Evolutionary conservation across 2,113 vertebrate genomes (phyloP).

Genomic region (Synodontis membranacea): DNA sequence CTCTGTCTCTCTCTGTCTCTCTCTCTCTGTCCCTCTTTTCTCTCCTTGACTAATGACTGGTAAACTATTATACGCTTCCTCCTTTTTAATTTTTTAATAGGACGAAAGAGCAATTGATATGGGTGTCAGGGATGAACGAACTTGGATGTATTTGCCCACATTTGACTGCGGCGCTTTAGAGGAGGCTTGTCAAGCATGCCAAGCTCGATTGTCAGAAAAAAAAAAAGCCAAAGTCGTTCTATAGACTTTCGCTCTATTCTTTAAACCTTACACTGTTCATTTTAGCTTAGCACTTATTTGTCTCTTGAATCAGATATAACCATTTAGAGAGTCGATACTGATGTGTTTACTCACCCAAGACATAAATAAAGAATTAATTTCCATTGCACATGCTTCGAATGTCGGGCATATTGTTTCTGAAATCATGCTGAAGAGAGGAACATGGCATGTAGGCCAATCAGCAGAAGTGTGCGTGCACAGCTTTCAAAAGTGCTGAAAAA

Average conservation of each 20-base stretch:
- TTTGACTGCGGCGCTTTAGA: slow-evolving; percentile 35
- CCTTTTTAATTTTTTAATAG: background rate
- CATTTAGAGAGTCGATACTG: background rate
- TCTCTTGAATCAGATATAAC: background rate
- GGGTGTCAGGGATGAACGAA: slow-evolving; percentile 40
- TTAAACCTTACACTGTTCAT: background rate
- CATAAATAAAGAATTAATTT: background rate
- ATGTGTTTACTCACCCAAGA: background rate
- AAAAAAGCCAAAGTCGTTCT: slow-evolving; percentile 25
- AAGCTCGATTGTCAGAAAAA: slow-evolving; percentile 19
- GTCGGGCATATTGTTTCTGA: background rate
- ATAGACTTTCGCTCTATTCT: background rate
- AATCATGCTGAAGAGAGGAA: background rate
- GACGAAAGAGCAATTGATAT: background rate
- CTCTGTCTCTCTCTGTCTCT: background rate
- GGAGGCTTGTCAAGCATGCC: slow-evolving; percentile 12
- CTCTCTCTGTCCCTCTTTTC: background rate
- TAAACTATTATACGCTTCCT: background rate
- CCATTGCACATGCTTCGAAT: background rate
- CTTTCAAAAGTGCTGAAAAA: background rate
- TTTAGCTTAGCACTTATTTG: background rate
- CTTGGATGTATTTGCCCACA: slow-evolving; percentile 45
- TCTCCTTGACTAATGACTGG: slow-evolving; percentile 2
- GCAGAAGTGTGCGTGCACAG: background rate
- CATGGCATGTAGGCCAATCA: background rate